Percentiles rank a stretch among this genome's conserved stretches.
phyloP scores from a whole-genome alignment of 2,113 vertebrate species.

The Microcebus murinus region DNA sequence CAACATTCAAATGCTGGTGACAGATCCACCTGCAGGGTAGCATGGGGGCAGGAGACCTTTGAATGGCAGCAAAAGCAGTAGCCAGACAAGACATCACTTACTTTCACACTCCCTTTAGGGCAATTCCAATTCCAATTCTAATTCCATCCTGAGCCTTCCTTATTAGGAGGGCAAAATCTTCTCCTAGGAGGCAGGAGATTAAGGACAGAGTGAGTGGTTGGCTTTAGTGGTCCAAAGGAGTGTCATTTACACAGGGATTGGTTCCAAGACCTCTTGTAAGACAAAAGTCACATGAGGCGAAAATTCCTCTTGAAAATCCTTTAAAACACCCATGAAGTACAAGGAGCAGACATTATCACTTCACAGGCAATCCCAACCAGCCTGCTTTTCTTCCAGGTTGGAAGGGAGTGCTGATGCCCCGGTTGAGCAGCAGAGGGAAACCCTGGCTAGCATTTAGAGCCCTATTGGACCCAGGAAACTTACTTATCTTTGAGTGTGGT shows the following conservation, averaged over 20 bases:
- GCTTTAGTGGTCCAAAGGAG: background rate
- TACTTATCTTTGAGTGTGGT: background rate
- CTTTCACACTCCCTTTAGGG: background rate
- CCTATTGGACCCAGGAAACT: background rate
- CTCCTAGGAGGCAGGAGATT: slow-evolving; percentile 9
- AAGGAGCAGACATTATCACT: background rate
- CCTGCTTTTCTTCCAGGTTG: background rate
- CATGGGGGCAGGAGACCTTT: background rate
- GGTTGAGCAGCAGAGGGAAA: background rate
- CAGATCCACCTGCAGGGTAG: background rate
- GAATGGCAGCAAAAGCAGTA: background rate
- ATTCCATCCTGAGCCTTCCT: background rate
- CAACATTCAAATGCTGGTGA: background rate
- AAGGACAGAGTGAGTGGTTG: background rate
- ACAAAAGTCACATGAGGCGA: slow-evolving; percentile 22
- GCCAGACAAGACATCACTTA: background rate
- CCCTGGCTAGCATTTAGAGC: background rate
- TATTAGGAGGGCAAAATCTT: background rate
- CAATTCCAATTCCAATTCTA: background rate
- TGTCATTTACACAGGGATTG: slow-evolving; percentile 14
- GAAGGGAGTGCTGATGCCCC: background rate
- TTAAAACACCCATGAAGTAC: background rate
- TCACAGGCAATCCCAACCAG: slow-evolving; percentile 33
- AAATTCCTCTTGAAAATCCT: slow-evolving; percentile 52
- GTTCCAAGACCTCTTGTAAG: slow-evolving; percentile 8